phyloP scores from a whole-genome alignment of 2,888 invertebrate species.

The Thalpophila matura region DNA sequence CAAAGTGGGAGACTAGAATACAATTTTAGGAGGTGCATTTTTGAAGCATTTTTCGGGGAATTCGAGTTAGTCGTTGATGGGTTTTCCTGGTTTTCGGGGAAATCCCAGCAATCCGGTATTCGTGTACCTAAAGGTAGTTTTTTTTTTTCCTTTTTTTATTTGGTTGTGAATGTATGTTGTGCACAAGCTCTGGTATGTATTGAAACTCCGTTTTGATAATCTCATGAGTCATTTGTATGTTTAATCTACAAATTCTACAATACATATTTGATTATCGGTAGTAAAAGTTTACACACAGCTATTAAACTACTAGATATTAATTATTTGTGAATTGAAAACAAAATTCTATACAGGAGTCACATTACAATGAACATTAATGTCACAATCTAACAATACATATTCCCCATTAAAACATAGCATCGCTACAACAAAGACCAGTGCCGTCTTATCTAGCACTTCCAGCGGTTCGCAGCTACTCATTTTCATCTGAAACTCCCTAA shows the following conservation, averaged over 20 bases:
- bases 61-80: slow-evolving; percentile 6
- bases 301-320: slow-evolving; percentile 6
- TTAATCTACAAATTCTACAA: background rate
- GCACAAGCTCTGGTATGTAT: too few relatives aligned
- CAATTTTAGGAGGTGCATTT: slow-evolving; percentile 11
- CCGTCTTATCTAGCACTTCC: slow-evolving; percentile 35
- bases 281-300: slow-evolving; percentile 14
- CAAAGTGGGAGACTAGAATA: slow-evolving; percentile 14
- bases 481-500: slow-evolving; percentile 38
- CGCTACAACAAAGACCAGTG: slow-evolving; percentile 30
- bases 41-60: slow-evolving; percentile 2
- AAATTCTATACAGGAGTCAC: background rate
- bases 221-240: slow-evolving; percentile 8
- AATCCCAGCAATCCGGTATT: background rate
- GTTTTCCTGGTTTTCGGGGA: slow-evolving; percentile 13
- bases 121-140: background rate
- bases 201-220: too few relatives aligned
- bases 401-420: slow-evolving; percentile 35
- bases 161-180: background rate
- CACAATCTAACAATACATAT: slow-evolving; percentile 8
- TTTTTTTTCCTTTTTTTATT: background rate
- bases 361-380: slow-evolving; percentile 16
- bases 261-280: slow-evolving; percentile 3
- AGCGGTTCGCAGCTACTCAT: slow-evolving; percentile 33
- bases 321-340: slow-evolving; percentile 10